Conservation (phyloP, 2,113 vertebrate genomes). For the Burhinus bistriatus region DNA sequence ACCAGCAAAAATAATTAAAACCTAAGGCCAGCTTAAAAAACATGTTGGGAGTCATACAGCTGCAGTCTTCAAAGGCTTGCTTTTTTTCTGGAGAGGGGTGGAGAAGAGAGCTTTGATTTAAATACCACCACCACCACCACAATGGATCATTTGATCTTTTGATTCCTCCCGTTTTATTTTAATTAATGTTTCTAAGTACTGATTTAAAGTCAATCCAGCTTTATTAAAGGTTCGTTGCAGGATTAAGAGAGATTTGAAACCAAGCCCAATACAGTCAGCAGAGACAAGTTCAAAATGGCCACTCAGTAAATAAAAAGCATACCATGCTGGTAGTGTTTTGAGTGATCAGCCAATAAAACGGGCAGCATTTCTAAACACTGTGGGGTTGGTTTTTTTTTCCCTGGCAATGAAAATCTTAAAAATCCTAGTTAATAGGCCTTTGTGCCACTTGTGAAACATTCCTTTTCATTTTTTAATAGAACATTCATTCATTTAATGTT, state of each 20-base stretch:
- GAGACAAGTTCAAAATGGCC: constrained; percentile 62
- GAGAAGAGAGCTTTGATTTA: constrained; percentile 13
- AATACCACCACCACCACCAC: constrained; percentile 16
- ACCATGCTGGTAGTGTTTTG: constrained; percentile 37
- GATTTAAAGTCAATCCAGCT: constrained; percentile 57
- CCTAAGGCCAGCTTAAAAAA: constrained; percentile 11
- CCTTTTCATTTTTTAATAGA: not conserved
- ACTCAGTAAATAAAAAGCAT: constrained; percentile 58
- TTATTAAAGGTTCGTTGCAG: constrained; percentile 75
- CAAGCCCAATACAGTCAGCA: constrained; percentile 66
- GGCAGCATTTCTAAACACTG: not conserved
- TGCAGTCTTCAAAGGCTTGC: constrained; percentile 27
- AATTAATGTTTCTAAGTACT: constrained; percentile 65
- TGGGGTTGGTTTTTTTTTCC: not conserved
- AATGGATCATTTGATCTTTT: constrained; percentile 62
- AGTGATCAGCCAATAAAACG: not conserved
- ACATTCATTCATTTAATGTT: not conserved
- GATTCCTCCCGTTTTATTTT: constrained; percentile 61
- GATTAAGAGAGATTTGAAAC: constrained; percentile 74
- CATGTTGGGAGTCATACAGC: constrained; percentile 20
- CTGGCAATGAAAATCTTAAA: not conserved
- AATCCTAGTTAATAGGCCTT: not conserved
- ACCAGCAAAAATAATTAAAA: constrained; percentile 45
- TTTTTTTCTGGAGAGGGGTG: constrained; percentile 12
- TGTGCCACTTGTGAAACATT: not conserved